Conservation (phyloP, 2,888 invertebrate species). For the Athalia cordata region DNA sequence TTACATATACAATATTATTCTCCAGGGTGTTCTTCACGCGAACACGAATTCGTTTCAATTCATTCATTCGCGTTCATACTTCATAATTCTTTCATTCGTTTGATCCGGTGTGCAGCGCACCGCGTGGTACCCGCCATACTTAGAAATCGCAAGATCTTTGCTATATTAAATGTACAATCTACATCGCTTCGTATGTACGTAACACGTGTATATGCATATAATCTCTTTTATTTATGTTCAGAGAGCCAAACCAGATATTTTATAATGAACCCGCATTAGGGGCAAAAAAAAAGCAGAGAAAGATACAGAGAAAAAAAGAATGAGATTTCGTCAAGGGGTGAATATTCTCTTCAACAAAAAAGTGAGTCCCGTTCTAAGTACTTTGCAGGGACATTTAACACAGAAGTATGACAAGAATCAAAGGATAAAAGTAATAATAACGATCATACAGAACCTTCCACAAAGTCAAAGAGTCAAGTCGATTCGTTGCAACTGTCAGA, state of each 20-base stretch:
- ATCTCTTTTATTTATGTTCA: not conserved
- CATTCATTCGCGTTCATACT: not conserved
- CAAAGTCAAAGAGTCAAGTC: no score
- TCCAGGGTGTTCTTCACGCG: no score
- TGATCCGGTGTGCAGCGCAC: conserved; percentile 8
- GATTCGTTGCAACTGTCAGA: no score
- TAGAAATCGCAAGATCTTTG: conserved; percentile 17
- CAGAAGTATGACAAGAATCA: no score
- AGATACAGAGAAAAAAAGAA: not conserved
- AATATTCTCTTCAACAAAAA: not conserved
- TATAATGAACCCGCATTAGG: conserved; percentile 70
- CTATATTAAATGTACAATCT: no score
- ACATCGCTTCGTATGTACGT: no score
- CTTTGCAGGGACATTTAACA: conserved; percentile 19
- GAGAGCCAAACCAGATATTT: conserved; percentile 47
- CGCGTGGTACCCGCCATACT: not conserved
- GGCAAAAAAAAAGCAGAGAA: conserved; percentile 43
- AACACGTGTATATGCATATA: no score
- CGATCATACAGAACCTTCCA: no score
- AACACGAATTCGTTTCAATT: not conserved
- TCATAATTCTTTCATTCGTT: not conserved
- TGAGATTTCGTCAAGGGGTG: conserved; percentile 16
- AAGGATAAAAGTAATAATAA: no score
- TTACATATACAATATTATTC: not conserved
- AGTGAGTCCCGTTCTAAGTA: conserved; percentile 3